phyloP scores from a whole-genome alignment of 2,888 invertebrate species.

The Sipha maydis region DNA sequence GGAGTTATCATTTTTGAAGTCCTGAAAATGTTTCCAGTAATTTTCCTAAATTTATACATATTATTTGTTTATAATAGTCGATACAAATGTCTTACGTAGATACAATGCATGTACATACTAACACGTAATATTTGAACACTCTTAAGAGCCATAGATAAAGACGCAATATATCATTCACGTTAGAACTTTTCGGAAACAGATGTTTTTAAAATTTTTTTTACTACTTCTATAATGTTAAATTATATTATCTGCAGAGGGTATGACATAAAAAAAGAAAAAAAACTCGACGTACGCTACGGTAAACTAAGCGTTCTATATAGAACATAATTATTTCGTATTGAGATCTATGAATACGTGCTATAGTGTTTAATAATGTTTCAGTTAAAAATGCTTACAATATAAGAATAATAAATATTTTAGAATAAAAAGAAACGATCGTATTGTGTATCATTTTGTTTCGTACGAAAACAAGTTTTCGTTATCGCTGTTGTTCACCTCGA shows the following conservation, averaged over 20 bases:
- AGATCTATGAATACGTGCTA: background rate
- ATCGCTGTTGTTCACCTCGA: background rate
- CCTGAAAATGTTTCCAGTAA: background rate
- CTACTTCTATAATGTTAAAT: background rate
- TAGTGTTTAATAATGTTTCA: background rate
- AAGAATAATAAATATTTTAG: background rate
- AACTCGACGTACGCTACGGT: background rate
- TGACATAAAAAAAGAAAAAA: background rate
- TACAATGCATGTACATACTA: background rate
- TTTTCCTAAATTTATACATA: too few species aligned
- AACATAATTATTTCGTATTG: background rate
- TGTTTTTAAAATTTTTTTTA: slow-evolving; percentile 19
- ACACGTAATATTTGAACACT: background rate
- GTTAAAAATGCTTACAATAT: background rate
- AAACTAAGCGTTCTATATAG: background rate
- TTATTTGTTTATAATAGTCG: slow-evolving; percentile 1
- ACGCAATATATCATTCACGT: slow-evolving; percentile 19
- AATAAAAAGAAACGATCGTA: background rate
- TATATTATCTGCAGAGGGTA: background rate
- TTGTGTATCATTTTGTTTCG: background rate
- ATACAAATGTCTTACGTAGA: background rate
- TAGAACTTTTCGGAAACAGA: slow-evolving; percentile 32
- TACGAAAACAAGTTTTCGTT: background rate
- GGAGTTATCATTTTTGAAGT: background rate
- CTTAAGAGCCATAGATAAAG: background rate